Evolutionary conservation across 2,888 invertebrate species (phyloP).

Genomic region (Stenotaenia linearis): DNA sequence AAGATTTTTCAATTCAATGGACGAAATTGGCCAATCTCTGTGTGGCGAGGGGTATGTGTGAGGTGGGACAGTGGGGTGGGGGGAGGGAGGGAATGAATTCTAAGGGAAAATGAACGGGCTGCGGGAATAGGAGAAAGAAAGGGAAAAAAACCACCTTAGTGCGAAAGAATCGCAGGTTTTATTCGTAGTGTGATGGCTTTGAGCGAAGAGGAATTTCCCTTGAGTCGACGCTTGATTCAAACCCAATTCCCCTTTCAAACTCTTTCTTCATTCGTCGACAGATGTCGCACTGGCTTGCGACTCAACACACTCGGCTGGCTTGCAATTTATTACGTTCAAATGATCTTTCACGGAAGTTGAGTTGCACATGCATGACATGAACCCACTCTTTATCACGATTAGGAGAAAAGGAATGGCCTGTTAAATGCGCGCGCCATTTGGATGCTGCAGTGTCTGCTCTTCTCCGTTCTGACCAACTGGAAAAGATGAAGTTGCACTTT

Average conservation of each 20-base stretch:
- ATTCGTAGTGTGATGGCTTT: conserved; percentile 23
- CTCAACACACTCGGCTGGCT: conserved; percentile 16
- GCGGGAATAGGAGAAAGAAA: background rate
- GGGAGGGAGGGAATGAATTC: background rate
- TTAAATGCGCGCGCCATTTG: conserved; percentile 17
- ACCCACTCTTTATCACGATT: conserved; percentile 26
- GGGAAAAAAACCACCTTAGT: background rate
- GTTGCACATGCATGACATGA: conserved; percentile 26
- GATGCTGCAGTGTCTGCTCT: background rate
- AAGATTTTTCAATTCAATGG: conserved; percentile 24
- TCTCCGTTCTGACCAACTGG: conserved; percentile 12
- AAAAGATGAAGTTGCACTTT: background rate
- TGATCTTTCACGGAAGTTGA: conserved; percentile 26
- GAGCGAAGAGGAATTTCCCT: conserved; percentile 26
- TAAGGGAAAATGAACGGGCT: conserved; percentile 1
- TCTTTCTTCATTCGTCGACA: conserved; percentile 11
- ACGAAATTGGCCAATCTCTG: conserved; percentile 26
- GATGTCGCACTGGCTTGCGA: conserved; percentile 16
- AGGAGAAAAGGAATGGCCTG: conserved; percentile 26
- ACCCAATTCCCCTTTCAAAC: conserved; percentile 26
- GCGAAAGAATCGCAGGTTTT: conserved; percentile 18
- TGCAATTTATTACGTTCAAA: conserved; percentile 21
- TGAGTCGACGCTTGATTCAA: conserved; percentile 20
- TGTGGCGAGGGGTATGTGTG: background rate
- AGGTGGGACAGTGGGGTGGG: background rate